Conservation (phyloP, 1,140 invertebrate genomes). For the Proctacanthus coquilletti region DNA sequence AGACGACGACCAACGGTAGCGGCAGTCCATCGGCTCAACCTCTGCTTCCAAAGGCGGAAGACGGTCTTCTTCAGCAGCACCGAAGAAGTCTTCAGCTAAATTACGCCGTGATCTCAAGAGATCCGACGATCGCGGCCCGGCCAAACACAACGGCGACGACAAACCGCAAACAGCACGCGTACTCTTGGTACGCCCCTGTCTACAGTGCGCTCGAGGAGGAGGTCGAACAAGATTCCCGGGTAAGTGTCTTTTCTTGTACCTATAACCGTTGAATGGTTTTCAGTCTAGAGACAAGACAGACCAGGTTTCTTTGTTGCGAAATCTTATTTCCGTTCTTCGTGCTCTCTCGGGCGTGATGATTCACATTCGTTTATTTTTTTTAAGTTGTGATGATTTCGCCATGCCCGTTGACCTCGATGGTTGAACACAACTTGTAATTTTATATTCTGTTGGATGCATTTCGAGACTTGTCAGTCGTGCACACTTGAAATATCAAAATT, state of each 20-base stretch:
- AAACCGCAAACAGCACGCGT: slow-evolving; percentile 25
- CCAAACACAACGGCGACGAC: slow-evolving; percentile 10
- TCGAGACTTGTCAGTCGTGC: too few relatives aligned
- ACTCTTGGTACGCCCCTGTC: slow-evolving; percentile 29
- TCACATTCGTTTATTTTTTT: too few relatives aligned
- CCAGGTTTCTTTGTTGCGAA: too few relatives aligned
- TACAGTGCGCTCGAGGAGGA: slow-evolving; percentile 29
- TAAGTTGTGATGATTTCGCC: too few relatives aligned
- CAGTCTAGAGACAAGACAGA: too few relatives aligned
- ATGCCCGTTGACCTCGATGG: too few relatives aligned
- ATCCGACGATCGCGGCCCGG: neutral
- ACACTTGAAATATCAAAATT: too few relatives aligned
- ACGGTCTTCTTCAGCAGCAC: slow-evolving; percentile 1
- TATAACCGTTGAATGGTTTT: too few relatives aligned
- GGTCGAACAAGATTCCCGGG: slow-evolving; percentile 28
- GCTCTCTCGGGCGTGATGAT: too few relatives aligned
- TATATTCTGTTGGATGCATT: too few relatives aligned
- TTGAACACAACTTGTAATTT: too few relatives aligned
- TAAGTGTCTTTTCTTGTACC: slow-evolving; percentile 13
- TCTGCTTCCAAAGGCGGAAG: neutral
- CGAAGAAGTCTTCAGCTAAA: slow-evolving; percentile 4
- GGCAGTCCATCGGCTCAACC: slow-evolving; percentile 3
- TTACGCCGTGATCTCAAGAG: neutral
- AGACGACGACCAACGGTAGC: slow-evolving; percentile 6
- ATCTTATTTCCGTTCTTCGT: too few relatives aligned